Base-by-base conservation (phyloP, 2,113 vertebrate species). In the Anguilla rostrata region DNA sequence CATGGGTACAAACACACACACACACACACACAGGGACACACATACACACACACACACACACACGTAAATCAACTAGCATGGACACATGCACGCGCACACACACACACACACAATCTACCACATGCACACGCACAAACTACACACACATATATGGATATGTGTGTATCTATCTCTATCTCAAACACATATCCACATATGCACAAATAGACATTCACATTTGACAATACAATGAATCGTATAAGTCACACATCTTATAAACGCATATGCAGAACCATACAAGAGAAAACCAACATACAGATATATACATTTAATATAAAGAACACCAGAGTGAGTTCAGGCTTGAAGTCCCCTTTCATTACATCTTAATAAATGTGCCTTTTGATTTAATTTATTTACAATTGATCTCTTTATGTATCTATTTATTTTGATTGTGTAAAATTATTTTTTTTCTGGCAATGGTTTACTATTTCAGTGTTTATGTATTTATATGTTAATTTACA, bases 281-380 rank as follows among this genome's bases (percentile, higher is more conserved):
- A 39, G 8, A 49, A 75, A n/a, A 41, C 26, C 18, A 39, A 40
- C 84, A 91, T 81, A 88, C 66, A 89, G 89, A 91, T 88, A 89
- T 89, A 81, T 86, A 91, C 90, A 85, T 34, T 34, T 87, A 91
- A 88, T 87, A 91, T 91, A 90, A 90, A 84, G 34, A 86, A 86
- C 39, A 78, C 26, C 66, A 80, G 87, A 78, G 81, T 39, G 89
- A 85, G 87, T 92, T 92, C 93, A 92, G 89, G 88, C 87, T 88
- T 89, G 89, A 93, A 91, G 91, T 90, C 93, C 92, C 94, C 91
- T 92, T 39, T 93, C 92, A 92, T 93, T 94, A 95, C 93, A 95
- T 96, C 93, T 95, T 95, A 94, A 96, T 96, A 94, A 96, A 95
- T 95, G 95, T 96, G 95, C 95, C 95, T 96, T 96, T 96, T 96